Percentiles rank a stretch among this genome's conserved stretches.
Conservation (phyloP, 2,888 invertebrate species). For the Tipula vernalis region DNA sequence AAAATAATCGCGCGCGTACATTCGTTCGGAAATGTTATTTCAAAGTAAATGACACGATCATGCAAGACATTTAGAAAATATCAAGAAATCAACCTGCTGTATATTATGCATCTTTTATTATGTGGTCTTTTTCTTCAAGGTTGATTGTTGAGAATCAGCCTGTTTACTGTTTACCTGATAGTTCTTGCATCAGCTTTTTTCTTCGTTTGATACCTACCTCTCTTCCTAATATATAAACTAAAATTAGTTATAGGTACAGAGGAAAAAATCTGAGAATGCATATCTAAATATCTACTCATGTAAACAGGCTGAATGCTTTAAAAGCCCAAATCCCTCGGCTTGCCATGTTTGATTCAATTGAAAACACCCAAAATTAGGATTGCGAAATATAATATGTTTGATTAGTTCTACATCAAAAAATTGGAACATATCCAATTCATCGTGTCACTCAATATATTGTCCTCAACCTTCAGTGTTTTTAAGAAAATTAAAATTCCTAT, state of each 20-base stretch:
- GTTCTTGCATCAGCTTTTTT: not conserved
- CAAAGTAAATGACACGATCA: not conserved
- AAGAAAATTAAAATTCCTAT: not conserved
- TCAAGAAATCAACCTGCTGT: not conserved
- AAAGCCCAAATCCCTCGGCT: not conserved
- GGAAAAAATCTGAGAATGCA: too few relatives aligned
- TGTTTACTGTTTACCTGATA: not conserved
- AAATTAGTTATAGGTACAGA: too few relatives aligned
- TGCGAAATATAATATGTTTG: not conserved
- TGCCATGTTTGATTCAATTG: not conserved
- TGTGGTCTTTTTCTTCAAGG: not conserved
- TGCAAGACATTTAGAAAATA: not conserved
- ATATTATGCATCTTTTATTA: not conserved
- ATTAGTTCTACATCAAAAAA: not conserved
- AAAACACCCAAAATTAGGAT: not conserved
- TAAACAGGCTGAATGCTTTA: not conserved
- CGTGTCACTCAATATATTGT: not conserved
- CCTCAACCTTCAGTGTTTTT: not conserved
- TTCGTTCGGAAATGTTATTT: not conserved
- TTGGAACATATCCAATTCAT: not conserved
- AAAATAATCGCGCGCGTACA: not conserved
- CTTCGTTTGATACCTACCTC: too few relatives aligned
- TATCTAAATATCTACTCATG: too few relatives aligned
- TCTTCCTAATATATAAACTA: too few relatives aligned
- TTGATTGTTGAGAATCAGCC: not conserved